Conservation (phyloP, 2,113 vertebrate species). For the Glaucidium brasilianum region DNA sequence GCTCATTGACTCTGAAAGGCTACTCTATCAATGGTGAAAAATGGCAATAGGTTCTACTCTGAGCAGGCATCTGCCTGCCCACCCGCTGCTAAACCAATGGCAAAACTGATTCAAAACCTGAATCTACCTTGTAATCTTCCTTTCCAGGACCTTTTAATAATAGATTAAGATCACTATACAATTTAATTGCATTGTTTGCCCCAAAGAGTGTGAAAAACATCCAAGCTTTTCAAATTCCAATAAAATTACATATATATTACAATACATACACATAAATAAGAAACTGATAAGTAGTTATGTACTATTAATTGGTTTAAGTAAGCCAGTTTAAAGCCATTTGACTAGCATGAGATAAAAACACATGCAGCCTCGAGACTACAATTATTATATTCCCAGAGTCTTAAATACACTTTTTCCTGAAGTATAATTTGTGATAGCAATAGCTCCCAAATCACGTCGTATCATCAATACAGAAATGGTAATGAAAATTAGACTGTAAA, state of each 20-base stretch:
- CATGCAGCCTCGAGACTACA: accelerated
- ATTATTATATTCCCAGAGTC: background rate
- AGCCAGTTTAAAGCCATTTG: background rate
- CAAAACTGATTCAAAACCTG: slow-evolving; percentile 81
- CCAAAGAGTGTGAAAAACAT: slow-evolving; percentile 21
- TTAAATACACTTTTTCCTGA: background rate
- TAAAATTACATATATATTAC: slow-evolving; percentile 54
- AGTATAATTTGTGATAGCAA: background rate
- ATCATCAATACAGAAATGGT: background rate
- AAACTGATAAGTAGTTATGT: slow-evolving; percentile 27
- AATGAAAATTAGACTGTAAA: slow-evolving; percentile 51
- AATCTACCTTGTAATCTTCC: slow-evolving; percentile 84
- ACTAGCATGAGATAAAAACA: background rate
- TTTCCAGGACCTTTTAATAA: slow-evolving; percentile 77
- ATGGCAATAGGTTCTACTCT: slow-evolving; percentile 87
- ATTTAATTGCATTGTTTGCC: slow-evolving; percentile 75
- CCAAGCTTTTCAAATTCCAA: slow-evolving; percentile 57
- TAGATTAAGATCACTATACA: slow-evolving; percentile 81
- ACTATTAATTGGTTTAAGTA: slow-evolving; percentile 3
- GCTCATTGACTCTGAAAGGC: slow-evolving; percentile 99
- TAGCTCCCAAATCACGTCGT: background rate
- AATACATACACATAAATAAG: slow-evolving; percentile 30
- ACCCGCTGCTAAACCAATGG: slow-evolving; percentile 86
- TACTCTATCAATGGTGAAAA: slow-evolving; percentile 95
- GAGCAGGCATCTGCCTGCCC: slow-evolving; percentile 93